These are phyloP conservation scores for Taurulus bubalis DNA, from an alignment of 2,113 vertebrate genomes.

Conservation along the genomic window DNA sequence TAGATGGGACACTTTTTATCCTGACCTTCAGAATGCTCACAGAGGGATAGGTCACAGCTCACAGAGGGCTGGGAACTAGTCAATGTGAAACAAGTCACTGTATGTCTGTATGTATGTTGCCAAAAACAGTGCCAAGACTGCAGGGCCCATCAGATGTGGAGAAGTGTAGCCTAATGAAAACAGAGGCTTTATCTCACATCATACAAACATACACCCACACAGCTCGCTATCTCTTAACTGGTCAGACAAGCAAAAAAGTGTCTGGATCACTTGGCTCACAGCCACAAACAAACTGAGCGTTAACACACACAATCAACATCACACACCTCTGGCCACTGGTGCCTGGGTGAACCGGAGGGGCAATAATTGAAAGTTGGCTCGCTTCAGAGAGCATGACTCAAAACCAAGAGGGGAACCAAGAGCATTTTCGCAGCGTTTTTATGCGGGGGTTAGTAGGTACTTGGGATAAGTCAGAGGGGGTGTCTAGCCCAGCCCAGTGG, in stretches of 20 bases:
- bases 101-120: conserved; percentile 53
- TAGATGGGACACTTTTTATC: conserved; percentile 62
- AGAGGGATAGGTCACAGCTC: conserved; percentile 72
- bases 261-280: conserved; percentile 78
- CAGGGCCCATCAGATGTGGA: conserved; percentile 29
- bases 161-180: conserved; percentile 45
- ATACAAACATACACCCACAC: conserved; percentile 60
- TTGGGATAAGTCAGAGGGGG: conserved; percentile 69
- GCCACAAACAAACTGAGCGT: conserved; percentile 83
- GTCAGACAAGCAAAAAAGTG: conserved; percentile 75
- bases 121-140: conserved; percentile 54
- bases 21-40: conserved; percentile 65
- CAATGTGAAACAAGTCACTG: conserved; percentile 51
- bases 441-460: conserved; percentile 59
- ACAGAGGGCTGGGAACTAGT: conserved; percentile 62
- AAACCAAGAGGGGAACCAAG: conserved; percentile 75
- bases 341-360: conserved; percentile 76
- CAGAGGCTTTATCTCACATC: conserved; percentile 64
- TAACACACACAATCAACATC: conserved; percentile 71
- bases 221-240: conserved; percentile 73
- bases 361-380: conserved; percentile 87
- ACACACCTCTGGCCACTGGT: conserved; percentile 71
- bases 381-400: conserved; percentile 86
- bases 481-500: conserved; percentile 61
- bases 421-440: conserved; percentile 67